Evolutionary conservation across 2,797 vertebrate genomes (phyloP).

Genomic region (Fistularia commersonii): DNA sequence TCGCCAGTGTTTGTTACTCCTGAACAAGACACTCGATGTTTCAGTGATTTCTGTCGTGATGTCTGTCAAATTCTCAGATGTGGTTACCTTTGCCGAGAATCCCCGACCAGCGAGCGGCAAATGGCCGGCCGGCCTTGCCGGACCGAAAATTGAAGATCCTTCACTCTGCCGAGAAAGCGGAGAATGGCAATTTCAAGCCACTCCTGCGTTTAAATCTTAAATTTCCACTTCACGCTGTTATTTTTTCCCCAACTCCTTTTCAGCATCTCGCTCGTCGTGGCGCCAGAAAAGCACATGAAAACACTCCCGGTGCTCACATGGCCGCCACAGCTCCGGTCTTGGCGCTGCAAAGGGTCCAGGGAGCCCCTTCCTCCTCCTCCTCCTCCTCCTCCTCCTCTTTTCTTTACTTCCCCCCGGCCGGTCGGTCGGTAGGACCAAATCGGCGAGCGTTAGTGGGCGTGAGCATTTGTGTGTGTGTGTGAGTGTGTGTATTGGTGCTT

Average conservation of each 20-base stretch:
- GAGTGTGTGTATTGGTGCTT: constrained; percentile 30
- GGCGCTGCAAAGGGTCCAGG: constrained; percentile 29
- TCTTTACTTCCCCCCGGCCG: constrained; percentile 15
- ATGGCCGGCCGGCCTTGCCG: too few relatives aligned
- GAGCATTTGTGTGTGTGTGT: constrained; percentile 45
- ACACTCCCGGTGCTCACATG: constrained; percentile 39
- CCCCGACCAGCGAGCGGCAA: constrained; percentile 12
- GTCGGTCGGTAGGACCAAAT: constrained; percentile 46
- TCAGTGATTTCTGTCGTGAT: too few relatives aligned
- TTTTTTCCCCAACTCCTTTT: constrained; percentile 9
- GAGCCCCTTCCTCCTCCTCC: constrained; percentile 35
- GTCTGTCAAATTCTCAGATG: constrained; percentile 33
- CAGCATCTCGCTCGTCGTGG: not conserved
- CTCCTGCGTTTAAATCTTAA: constrained; percentile 16
- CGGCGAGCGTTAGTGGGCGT: constrained; percentile 56
- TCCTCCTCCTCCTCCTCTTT: constrained; percentile 36
- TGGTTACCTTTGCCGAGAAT: constrained; percentile 36
- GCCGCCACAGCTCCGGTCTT: constrained; percentile 21
- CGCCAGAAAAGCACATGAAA: constrained; percentile 15
- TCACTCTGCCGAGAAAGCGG: not conserved
- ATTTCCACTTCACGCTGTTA: constrained; percentile 14
- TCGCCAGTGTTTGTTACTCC: too few relatives aligned
- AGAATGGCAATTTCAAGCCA: constrained; percentile 21
- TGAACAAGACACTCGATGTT: too few relatives aligned
- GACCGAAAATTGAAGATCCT: too few relatives aligned